These are phyloP conservation scores for Cossypha caffra DNA, from an alignment of 2,797 vertebrate genomes.

Conservation along the genomic window DNA sequence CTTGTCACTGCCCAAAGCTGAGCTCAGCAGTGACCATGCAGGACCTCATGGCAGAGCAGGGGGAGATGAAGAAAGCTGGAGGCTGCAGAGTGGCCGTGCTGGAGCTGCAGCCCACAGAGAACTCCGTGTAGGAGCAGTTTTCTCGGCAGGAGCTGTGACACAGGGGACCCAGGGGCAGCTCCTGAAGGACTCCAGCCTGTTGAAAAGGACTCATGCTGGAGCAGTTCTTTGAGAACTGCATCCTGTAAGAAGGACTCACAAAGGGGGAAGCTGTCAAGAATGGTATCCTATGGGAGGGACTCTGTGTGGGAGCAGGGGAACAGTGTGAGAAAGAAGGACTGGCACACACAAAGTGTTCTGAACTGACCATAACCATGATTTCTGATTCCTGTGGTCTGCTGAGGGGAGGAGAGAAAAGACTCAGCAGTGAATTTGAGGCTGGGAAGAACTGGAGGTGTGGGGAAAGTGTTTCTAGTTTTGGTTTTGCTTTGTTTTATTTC, in stretches of 20 bases:
- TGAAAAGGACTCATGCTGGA: neutral
- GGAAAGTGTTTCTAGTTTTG: neutral
- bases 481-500: neutral
- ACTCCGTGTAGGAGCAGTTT: neutral
- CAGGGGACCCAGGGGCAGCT: accelerated
- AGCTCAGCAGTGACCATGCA: neutral
- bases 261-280: neutral
- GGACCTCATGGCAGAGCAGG: neutral
- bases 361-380: neutral
- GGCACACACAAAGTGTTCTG: neutral
- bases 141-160: neutral
- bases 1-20: neutral
- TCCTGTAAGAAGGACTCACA: neutral
- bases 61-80: neutral
- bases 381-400: neutral
- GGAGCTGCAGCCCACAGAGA: no score
- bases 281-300: neutral
- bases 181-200: neutral
- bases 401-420: neutral
- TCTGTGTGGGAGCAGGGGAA: neutral
- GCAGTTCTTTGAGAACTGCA: neutral
- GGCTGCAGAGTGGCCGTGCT: neutral
- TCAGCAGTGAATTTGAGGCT: neutral
- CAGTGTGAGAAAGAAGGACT: neutral
- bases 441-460: neutral